Percentiles rank a stretch among this genome's conserved stretches.
Conservation (phyloP, 2,888 invertebrate species). For the Acrocyrtus sp. region DNA sequence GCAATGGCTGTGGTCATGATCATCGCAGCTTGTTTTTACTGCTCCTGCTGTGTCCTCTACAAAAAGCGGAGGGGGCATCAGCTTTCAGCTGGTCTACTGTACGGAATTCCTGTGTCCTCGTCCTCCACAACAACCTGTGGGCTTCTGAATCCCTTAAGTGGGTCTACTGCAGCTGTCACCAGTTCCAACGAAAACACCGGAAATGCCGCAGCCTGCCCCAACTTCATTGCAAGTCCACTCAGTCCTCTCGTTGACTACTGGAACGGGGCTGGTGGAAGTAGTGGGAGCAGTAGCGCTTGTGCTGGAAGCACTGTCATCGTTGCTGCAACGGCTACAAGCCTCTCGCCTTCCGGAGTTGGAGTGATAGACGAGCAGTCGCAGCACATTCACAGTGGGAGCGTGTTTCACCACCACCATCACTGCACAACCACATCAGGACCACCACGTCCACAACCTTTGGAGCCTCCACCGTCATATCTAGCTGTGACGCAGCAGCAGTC, state of each 20-base stretch:
- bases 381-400: slow-evolving; percentile 1
- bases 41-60: slow-evolving; percentile 65
- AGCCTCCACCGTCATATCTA: slow-evolving; percentile 30
- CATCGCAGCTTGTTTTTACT: slow-evolving; percentile 65
- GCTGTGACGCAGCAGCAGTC: slow-evolving; percentile 12
- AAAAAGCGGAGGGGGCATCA: slow-evolving; percentile 61
- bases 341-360: neutral
- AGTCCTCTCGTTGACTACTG: slow-evolving; percentile 29
- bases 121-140: slow-evolving; percentile 42
- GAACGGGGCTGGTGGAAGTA: slow-evolving; percentile 2
- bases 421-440: slow-evolving; percentile 3
- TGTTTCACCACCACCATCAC: slow-evolving; percentile 21
- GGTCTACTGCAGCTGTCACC: no score
- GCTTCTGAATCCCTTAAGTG: slow-evolving; percentile 23
- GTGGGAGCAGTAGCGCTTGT: neutral
- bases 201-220: neutral
- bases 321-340: slow-evolving; percentile 15
- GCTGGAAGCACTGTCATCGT: slow-evolving; percentile 5
- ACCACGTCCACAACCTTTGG: slow-evolving; percentile 5
- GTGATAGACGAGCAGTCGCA: neutral
- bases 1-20: slow-evolving; percentile 64
- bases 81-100: slow-evolving; percentile 26
- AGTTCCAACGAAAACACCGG: neutral
- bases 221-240: slow-evolving; percentile 12
- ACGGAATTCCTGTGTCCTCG: slow-evolving; percentile 39